Conservation (phyloP, 2,113 vertebrate species). For the Tamias sibiricus region DNA sequence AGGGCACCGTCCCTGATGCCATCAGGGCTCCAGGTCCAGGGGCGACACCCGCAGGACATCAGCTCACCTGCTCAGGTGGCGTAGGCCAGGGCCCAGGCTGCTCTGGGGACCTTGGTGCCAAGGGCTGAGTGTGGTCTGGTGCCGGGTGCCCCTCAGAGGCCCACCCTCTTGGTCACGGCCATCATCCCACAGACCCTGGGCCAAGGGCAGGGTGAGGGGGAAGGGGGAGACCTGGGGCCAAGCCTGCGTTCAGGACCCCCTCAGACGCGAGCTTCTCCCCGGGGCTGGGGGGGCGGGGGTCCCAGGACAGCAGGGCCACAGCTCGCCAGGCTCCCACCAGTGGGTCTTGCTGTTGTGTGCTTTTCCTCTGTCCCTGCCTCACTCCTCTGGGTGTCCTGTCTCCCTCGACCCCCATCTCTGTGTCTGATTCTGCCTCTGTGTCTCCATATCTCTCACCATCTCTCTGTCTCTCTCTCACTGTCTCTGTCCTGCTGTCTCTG, state of each 20-base stretch:
- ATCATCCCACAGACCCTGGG: not conserved
- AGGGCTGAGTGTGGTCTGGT: not conserved
- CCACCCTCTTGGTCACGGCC: not conserved
- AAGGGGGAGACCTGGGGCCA: not conserved
- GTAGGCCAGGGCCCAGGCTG: not conserved
- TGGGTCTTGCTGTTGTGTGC: too few species aligned
- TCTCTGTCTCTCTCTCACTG: not conserved
- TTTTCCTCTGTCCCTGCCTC: not conserved
- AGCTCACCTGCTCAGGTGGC: not conserved
- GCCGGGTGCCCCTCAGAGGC: not conserved
- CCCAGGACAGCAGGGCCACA: not conserved
- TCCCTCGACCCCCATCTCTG: not conserved
- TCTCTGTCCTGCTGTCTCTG: too few species aligned
- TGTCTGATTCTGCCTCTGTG: not conserved
- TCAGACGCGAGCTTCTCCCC: accelerated
- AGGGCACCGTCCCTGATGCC: accelerated
- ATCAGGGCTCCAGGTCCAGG: not conserved
- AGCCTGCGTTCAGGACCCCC: not conserved
- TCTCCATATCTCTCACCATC: not conserved
- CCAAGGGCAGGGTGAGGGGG: too few species aligned
- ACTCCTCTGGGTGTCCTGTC: not conserved
- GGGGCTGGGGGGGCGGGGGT: not conserved
- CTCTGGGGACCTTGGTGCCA: not conserved
- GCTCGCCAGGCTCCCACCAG: accelerated
- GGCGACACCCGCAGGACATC: accelerated